Percentiles rank a stretch among this genome's conserved stretches.
These are phyloP conservation scores for Malacoraja senta DNA, from an alignment of 2,797 vertebrate species.

Conservation along the genomic window DNA sequence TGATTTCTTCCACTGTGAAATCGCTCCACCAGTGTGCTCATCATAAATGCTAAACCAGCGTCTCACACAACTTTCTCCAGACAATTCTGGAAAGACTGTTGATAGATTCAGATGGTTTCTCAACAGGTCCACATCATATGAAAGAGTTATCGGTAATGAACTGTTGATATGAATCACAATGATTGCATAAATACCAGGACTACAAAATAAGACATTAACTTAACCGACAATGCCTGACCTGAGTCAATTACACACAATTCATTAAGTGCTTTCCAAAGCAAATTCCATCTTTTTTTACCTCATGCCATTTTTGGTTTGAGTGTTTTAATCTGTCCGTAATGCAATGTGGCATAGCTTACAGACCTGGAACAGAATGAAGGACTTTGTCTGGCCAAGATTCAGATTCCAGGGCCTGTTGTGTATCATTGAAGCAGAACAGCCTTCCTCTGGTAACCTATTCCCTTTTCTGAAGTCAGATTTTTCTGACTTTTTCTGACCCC, in stretches of 20 bases:
- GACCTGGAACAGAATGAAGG: background rate
- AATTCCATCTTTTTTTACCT: background rate
- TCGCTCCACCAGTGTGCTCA: too few relatives aligned
- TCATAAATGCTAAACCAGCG: background rate
- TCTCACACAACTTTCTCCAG: background rate
- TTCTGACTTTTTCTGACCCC: background rate
- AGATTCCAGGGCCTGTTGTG: background rate
- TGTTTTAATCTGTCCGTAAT: background rate
- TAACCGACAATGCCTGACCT: background rate
- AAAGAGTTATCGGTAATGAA: background rate
- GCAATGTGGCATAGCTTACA: background rate
- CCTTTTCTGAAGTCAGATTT: background rate
- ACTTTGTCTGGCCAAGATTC: background rate
- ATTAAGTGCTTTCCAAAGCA: background rate
- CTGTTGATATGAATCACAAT: background rate
- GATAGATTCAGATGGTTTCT: background rate
- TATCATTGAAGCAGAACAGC: background rate
- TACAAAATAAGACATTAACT: background rate
- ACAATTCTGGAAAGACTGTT: background rate
- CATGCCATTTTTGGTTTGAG: background rate
- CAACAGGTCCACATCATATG: background rate
- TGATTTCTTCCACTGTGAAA: too few relatives aligned
- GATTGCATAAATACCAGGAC: background rate
- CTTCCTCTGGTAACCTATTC: background rate
- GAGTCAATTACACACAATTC: background rate